Base-by-base conservation (phyloP, 92 coral and sea anemone genomes). In the Meandrina meandrites region DNA sequence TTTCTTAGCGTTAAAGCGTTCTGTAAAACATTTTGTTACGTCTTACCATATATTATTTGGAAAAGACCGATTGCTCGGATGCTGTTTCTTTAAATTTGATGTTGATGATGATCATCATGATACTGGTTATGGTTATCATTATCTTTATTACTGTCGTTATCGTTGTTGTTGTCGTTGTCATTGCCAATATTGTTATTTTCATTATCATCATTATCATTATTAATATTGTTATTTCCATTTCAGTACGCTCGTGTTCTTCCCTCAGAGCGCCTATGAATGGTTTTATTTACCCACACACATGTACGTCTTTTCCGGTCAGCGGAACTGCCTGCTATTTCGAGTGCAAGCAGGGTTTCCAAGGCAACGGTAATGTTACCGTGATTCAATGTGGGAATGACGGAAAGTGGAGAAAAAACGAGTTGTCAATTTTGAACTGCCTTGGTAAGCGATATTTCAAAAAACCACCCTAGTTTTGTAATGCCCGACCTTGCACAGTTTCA, bases 251-350 rank as follows among this genome's bases (percentile, higher is more conserved):
- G 18, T 91, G 94, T 76, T 79, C 62, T 24, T 86, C 94, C 3
- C 88, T 91, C 8, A 81, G 81, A 14, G 57, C 71, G 2, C 94
- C 91, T 4, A 28, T 10, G 28, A 58, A 84, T 81, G 94, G 94
- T 8, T 91, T 83, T 21, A 89, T 91, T 35, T 88, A 91, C 67
- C 94, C 94, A 8, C 91, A 81, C 6, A 75, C 31, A 87, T 91
- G 94, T 19, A 72, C 31, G 17, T 64, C 40, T 24, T 66, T 67
- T 15, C 85, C 85, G 9, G 36, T 66, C 76, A 81, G 85, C 85
- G 76, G 85, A 36, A 81, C 85, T 30, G 11, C 36, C 19, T 81
- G 85, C n/a, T 64, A 64, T 42, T 81, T 81, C 28, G 76, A 69
- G 12, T 86, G 89, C 82, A 28, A 22, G 48, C 69, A 79, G 15